Conservation (phyloP, 2,113 vertebrate species). For the Melanerpes aurifrons region DNA sequence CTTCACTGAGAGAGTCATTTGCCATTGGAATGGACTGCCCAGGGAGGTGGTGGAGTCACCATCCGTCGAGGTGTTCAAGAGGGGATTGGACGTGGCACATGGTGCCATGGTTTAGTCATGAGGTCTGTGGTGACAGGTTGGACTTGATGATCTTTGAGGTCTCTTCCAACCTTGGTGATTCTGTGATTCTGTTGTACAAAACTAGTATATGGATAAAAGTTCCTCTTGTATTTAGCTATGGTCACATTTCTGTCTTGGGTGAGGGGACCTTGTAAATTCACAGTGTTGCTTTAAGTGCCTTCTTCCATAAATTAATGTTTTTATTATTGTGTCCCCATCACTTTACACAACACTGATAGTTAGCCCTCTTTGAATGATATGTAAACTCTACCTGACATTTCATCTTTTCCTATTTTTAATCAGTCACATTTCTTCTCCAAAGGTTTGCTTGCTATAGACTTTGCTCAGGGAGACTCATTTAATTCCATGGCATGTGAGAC, state of each 20-base stretch:
- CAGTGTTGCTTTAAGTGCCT: neutral
- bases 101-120: no score
- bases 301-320: neutral
- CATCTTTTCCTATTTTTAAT: conserved; percentile 22
- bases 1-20: no score
- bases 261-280: neutral
- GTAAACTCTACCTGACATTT: conserved; percentile 34
- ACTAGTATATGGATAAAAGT: neutral
- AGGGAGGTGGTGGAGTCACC: no score
- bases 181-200: neutral
- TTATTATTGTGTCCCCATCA: neutral
- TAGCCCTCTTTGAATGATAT: neutral
- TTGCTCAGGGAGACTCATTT: conserved; percentile 30
- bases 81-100: no score
- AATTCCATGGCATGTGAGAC: conserved; percentile 15
- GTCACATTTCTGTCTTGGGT: neutral
- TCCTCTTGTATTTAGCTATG: neutral
- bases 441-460: conserved; percentile 1
- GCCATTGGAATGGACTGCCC: no score
- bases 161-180: no score
- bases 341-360: neutral
- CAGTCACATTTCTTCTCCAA: neutral
- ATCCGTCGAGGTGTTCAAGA: no score
- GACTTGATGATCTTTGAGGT: no score
- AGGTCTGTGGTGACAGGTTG: no score